Base-by-base conservation (phyloP, 1,140 invertebrate species). In the Diorhabda elongata region DNA sequence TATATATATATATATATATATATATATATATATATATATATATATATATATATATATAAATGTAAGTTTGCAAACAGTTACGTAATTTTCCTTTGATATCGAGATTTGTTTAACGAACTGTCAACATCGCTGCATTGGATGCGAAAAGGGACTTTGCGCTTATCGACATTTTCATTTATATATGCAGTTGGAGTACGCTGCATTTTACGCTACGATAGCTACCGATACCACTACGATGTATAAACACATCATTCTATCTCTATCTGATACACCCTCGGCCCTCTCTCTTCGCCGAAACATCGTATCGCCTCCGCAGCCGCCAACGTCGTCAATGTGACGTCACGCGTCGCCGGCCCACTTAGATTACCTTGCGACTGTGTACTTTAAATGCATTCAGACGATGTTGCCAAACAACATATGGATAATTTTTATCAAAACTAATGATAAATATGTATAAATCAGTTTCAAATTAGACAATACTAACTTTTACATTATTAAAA, bases 111-210 rank as follows among this genome's bases (percentile, higher is more conserved):
- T 26, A 26, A 26, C 26, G 26, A 26, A 26, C 26, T 26, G 26
- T 26, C 26, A 26, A 26, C 26, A 26, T 26, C 26, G 26, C 26
- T 26, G 26, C 26, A 26, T 26, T 26, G 1, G 26, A 26, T 26
- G 26, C 26, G 26, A 26, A 26, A 26, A 26, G 26, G 26, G 26
- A 26, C 26, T 26, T 64, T 52, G 62, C 45, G n/a, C 8, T 64
- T 3, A 11, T 64, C 47, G 6, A 4, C 44, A 9, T 42, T 7
- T 42, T 26, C 65, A 70, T 67, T 67, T 67, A 70, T 67, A 60
- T 74, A 74, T 74, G 68, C 73, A 70, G 47, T 44, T 64, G 44
- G 62, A 72, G 71, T 72, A 71, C 69, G 71, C 62, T 72, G 67
- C 71, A 71, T 74, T 71, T 69, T 74, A 71, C 73, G 65, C 57